Conservation (phyloP, 30 jellyfish, hydroid and myxozoan genomes). For the Cassiopea xamachana region DNA sequence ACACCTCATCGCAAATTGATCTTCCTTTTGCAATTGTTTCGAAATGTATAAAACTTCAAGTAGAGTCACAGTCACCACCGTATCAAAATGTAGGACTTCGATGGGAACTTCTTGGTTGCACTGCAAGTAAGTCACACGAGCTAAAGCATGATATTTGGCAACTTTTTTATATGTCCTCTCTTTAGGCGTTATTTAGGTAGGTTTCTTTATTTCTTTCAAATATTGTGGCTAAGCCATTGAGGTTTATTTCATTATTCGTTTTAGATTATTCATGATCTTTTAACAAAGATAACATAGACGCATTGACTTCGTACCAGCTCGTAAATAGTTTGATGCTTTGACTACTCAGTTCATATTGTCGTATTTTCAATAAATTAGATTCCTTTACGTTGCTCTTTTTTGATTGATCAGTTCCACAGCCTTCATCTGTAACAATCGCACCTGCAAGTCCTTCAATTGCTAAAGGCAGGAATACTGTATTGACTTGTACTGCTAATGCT, state of each 20-base stretch:
- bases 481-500: constrained; percentile 42
- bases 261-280: too few species aligned
- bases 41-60: constrained; percentile 59
- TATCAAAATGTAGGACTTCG: constrained; percentile 46
- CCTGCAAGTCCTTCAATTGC: constrained; percentile 19
- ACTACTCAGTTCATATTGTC: too few species aligned
- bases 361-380: background rate
- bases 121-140: background rate
- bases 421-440: constrained; percentile 15
- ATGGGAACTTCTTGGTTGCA: constrained; percentile 81
- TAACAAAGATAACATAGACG: too few species aligned
- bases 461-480: constrained; percentile 17
- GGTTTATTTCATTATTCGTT: too few species aligned
- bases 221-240: too few species aligned
- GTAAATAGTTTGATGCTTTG: too few species aligned
- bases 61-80: constrained; percentile 39
- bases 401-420: constrained; percentile 8
- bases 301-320: too few species aligned
- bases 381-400: background rate
- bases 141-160: background rate
- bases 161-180: too few species aligned
- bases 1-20: constrained; percentile 42
- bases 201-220: too few species aligned
- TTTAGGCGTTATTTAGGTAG: too few species aligned
- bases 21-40: constrained; percentile 66